Conservation (phyloP, 2,888 invertebrate species). For the Brassicogethes aeneus region DNA sequence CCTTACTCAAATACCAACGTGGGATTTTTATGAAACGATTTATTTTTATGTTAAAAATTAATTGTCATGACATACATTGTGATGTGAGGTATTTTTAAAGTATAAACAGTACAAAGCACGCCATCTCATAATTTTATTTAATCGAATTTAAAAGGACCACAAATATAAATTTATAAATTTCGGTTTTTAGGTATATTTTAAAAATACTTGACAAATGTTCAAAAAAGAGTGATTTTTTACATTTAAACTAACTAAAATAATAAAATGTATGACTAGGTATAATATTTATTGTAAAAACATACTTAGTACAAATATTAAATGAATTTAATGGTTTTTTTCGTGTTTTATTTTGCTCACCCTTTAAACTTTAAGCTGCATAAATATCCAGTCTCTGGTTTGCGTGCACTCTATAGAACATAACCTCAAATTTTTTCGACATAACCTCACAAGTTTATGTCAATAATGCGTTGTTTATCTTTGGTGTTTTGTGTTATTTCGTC, state of each 20-base stretch:
- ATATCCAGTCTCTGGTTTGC: no score
- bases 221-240: slow-evolving; percentile 28
- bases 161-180: neutral
- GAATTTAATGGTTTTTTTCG: no score
- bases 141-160: neutral
- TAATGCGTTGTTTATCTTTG: no score
- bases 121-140: neutral
- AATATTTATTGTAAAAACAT: neutral
- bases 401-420: no score
- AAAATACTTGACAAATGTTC: slow-evolving; percentile 10
- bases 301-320: neutral
- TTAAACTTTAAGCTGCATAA: no score
- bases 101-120: neutral
- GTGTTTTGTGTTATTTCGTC: neutral
- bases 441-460: no score
- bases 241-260: slow-evolving; percentile 3
- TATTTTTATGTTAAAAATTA: no score
- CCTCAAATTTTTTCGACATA: no score
- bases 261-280: neutral
- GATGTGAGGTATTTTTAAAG: neutral
- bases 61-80: neutral
- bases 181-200: neutral
- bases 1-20: no score
- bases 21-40: no score
- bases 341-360: no score